A percentile compares a stretch with the other conserved stretches of the same genome.
These are phyloP conservation scores for Pterobdella sp. DNA, from an alignment of 2,888 invertebrate genomes.

Conservation along the genomic window DNA sequence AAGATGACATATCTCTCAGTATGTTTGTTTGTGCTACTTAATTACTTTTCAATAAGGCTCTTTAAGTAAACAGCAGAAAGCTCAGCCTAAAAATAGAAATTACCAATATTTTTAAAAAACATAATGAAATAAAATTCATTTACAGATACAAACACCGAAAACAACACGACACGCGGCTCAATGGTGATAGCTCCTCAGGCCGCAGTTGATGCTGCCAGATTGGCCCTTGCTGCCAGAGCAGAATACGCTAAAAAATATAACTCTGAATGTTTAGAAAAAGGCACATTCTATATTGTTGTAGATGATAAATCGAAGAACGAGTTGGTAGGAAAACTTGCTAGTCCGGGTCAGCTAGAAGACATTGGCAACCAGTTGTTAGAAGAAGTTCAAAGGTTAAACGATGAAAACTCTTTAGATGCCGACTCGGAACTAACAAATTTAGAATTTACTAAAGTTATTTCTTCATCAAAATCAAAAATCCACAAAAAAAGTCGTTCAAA, in stretches of 20 bases:
- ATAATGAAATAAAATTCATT: background rate
- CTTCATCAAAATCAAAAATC: background rate
- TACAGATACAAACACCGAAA: conserved; percentile 8
- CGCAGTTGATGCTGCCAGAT: conserved; percentile 29
- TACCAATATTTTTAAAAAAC: too few relatives aligned
- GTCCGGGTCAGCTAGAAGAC: conserved; percentile 24
- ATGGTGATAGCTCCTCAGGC: conserved; percentile 18
- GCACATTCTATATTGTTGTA: conserved; percentile 29
- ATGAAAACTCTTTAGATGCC: conserved; percentile 9
- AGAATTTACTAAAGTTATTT: background rate
- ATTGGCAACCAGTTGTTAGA: conserved; percentile 16
- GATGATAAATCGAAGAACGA: conserved; percentile 21
- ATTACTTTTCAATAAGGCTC: too few relatives aligned
- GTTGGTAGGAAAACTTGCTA: conserved; percentile 5
- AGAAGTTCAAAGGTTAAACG: conserved; percentile 2
- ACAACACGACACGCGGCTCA: background rate
- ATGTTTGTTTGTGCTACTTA: background rate
- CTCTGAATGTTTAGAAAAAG: conserved; percentile 28
- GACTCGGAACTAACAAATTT: background rate
- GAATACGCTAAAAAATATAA: conserved; percentile 27
- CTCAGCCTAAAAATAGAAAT: background rate
- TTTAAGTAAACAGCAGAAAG: too few relatives aligned
- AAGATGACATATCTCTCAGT: background rate
- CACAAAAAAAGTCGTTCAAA: background rate
- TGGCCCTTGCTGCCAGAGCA: conserved; percentile 31